Base-by-base conservation (phyloP, 2,113 vertebrate genomes). In the Oostethus manadensis region DNA sequence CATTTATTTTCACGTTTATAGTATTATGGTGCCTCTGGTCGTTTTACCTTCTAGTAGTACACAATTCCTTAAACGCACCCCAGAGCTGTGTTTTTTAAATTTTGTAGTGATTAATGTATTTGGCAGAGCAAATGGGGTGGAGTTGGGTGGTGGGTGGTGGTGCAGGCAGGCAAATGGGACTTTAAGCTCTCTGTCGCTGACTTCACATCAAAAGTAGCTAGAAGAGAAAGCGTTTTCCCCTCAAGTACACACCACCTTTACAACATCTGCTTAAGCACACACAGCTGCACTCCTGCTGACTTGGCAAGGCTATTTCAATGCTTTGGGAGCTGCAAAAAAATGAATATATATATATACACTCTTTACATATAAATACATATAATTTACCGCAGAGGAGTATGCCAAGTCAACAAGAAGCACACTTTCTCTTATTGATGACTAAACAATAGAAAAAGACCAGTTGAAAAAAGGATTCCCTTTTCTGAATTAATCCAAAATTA, bases 231-330 rank as follows among this genome's bases (percentile, higher is more conserved):
- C 62, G 65, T 73, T 78, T 85, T 80, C 70, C 76, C 73, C 68
- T 60, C 45, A 66, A 63, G 76, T 48, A 9, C 57, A 23, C 29
- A 35, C 64, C 49, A 59, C 23, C 49, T 51, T 66, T 64, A 65
- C 66, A 75, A 81, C 83, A 85, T 85, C 86, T 83, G 82, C 83
- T 85, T 80, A 80, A 81, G 67, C 74, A 78, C 79, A 75, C 58
- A 26, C 58, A 42, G 66, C 71, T 49, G 78, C 47, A 50, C 81
- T 83, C 60, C 66, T 50, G 86, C 87, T 90, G 89, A 90, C 82
- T 86, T 80, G 63, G 87, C 85, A 77, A 33, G 56, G 66, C 68
- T 74, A 18, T 71, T 70, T 67, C 22, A 80, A 81, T 77, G 84
- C 78, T 78, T 82, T 53, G 35, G 69, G 62, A 78, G 60, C 68